Conservation (phyloP, 2,113 vertebrate species). For the Gobius niger region DNA sequence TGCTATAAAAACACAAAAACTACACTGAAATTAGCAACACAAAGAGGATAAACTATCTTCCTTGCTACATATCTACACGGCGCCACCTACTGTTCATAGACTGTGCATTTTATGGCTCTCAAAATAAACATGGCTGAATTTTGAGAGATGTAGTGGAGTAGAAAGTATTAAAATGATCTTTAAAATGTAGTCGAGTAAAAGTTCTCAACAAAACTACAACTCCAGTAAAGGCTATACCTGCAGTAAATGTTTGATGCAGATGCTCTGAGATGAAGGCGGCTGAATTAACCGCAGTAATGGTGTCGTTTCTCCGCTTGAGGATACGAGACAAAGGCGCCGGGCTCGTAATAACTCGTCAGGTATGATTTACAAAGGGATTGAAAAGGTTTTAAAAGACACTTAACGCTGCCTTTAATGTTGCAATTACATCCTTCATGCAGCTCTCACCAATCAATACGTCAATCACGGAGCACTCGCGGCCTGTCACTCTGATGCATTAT, state of each 20-base stretch:
- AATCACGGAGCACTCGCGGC: slow-evolving; percentile 55
- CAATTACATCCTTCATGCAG: slow-evolving; percentile 57
- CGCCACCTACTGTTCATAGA: too few species aligned
- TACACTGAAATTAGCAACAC: too few species aligned
- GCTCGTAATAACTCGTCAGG: slow-evolving; percentile 39
- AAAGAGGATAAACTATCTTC: too few species aligned
- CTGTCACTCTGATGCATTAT: slow-evolving; percentile 34
- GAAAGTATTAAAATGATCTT: too few species aligned
- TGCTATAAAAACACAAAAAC: too few species aligned
- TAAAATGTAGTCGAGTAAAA: too few species aligned
- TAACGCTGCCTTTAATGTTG: slow-evolving; percentile 47
- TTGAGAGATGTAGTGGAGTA: too few species aligned
- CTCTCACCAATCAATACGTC: slow-evolving; percentile 66
- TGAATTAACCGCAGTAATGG: slow-evolving; percentile 39
- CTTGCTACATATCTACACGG: too few species aligned
- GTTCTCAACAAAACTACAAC: too few species aligned
- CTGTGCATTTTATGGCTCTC: too few species aligned
- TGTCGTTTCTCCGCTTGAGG: slow-evolving; percentile 11
- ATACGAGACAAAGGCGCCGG: slow-evolving; percentile 28
- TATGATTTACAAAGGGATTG: slow-evolving; percentile 27
- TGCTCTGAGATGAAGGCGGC: slow-evolving; percentile 11
- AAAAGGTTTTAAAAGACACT: slow-evolving; percentile 49
- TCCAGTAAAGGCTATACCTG: not conserved
- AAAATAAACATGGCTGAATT: too few species aligned
- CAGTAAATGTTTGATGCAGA: slow-evolving; percentile 11